Evolutionary conservation across 2,113 vertebrate genomes (phyloP).

Genomic region (Manacus vitellinus): DNA sequence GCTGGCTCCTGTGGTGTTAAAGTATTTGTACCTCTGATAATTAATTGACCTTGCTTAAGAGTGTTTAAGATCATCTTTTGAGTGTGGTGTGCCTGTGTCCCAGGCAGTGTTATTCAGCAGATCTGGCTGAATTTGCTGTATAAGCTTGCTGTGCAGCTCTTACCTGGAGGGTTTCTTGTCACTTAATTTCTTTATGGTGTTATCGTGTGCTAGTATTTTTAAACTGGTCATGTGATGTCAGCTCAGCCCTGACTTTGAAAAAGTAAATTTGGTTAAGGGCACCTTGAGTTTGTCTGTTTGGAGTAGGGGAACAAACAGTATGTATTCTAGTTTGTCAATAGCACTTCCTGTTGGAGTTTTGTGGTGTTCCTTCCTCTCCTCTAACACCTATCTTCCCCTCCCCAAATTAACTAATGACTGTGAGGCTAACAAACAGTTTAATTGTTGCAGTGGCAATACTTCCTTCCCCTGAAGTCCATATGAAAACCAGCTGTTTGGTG

Average conservation of each 20-base stretch:
- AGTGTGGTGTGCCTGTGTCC: background rate
- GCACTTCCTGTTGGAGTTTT: background rate
- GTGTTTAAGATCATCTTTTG: background rate
- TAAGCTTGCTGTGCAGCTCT: background rate
- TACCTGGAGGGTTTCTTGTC: background rate
- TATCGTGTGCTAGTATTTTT: background rate
- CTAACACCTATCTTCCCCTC: background rate
- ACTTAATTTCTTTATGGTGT: background rate
- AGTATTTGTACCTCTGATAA: background rate
- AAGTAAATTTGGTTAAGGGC: background rate
- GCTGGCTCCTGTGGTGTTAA: background rate
- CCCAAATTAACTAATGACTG: background rate
- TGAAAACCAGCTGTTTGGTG: background rate
- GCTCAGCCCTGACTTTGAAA: background rate
- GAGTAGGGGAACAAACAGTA: background rate
- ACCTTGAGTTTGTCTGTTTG: background rate
- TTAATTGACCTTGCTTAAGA: background rate
- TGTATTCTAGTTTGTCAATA: background rate
- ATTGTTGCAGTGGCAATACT: background rate
- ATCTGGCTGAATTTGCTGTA: background rate
- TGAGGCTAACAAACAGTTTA: background rate
- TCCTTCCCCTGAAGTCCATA: accelerated
- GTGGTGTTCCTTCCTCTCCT: background rate
- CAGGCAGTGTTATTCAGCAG: background rate
- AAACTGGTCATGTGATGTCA: background rate